phyloP scores from a whole-genome alignment of 2,113 vertebrate species.

The Salvelinus sp. region DNA sequence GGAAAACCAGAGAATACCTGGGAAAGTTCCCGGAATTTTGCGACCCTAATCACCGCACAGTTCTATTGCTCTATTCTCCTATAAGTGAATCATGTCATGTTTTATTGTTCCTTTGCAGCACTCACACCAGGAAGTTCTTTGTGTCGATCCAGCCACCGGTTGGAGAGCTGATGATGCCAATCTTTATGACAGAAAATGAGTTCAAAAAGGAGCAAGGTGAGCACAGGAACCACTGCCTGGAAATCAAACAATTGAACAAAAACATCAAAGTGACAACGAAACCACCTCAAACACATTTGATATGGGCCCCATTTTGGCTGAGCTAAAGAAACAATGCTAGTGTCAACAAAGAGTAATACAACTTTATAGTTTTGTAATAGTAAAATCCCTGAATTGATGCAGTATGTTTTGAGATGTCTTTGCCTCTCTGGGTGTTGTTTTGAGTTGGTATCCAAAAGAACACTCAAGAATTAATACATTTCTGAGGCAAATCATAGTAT shows the following conservation, averaged over 20 bases:
- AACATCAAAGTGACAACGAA: neutral
- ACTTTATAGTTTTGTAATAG: neutral
- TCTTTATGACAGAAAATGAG: constrained; percentile 95
- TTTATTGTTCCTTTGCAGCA: constrained; percentile 70
- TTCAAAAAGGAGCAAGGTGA: constrained; percentile 97
- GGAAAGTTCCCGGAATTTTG: no score
- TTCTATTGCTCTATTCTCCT: neutral
- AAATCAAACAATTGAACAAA: neutral
- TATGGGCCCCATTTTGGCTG: neutral
- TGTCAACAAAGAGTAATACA: neutral
- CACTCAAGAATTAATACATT: no score
- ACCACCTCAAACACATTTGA: neutral
- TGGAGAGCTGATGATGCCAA: constrained; percentile 90
- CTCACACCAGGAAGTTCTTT: constrained; percentile 90
- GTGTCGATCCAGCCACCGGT: constrained; percentile 95
- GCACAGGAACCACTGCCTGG: constrained; percentile 28
- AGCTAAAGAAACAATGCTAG: neutral
- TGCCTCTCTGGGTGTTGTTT: neutral
- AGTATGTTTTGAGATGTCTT: neutral
- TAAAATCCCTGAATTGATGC: neutral
- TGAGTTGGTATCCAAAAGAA: neutral
- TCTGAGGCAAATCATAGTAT: neutral
- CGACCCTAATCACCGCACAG: no score
- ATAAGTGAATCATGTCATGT: neutral
- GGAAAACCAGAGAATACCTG: no score